A percentile compares a stretch with the other conserved stretches of the same genome.
Evolutionary conservation across 2,888 invertebrate species (phyloP).

Genomic region (Cataglyphis albicans): DNA sequence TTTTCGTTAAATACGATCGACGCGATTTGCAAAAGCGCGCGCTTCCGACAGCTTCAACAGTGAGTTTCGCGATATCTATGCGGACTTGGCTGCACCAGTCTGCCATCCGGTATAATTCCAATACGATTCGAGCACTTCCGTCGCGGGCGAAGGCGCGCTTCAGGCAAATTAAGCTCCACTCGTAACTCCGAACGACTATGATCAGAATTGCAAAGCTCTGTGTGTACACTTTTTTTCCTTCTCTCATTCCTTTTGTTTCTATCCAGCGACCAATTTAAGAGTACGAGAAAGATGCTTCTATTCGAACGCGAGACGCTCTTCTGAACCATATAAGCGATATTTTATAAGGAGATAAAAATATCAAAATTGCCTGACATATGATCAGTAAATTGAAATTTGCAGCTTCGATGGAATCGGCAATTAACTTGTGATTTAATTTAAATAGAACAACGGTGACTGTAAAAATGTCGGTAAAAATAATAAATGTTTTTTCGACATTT

Average conservation of each 20-base stretch:
- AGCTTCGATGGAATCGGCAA: neutral
- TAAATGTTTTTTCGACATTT: neutral
- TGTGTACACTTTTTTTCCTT: slow-evolving; percentile 53
- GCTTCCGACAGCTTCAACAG: slow-evolving; percentile 17
- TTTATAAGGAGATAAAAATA: neutral
- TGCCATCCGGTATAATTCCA: slow-evolving; percentile 36
- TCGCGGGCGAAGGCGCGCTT: slow-evolving; percentile 35
- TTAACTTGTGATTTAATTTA: neutral
- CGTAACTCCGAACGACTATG: slow-evolving; percentile 62
- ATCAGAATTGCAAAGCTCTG: slow-evolving; percentile 72
- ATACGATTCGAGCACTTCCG: slow-evolving; percentile 41
- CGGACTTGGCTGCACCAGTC: neutral
- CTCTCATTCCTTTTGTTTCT: slow-evolving; percentile 24
- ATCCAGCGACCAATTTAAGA: neutral
- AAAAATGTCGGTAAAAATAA: neutral
- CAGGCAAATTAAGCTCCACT: slow-evolving; percentile 68
- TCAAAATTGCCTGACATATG: neutral
- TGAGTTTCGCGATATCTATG: slow-evolving; percentile 31
- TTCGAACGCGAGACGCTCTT: slow-evolving; percentile 16
- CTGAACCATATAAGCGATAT: slow-evolving; percentile 29
- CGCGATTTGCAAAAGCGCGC: slow-evolving; percentile 43
- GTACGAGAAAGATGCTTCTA: neutral
- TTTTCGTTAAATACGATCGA: slow-evolving; percentile 51
- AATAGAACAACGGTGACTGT: neutral
- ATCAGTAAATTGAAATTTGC: neutral